These are phyloP conservation scores for Monochamus alternatus DNA, from an alignment of 2,888 invertebrate genomes.

Conservation along the genomic window DNA sequence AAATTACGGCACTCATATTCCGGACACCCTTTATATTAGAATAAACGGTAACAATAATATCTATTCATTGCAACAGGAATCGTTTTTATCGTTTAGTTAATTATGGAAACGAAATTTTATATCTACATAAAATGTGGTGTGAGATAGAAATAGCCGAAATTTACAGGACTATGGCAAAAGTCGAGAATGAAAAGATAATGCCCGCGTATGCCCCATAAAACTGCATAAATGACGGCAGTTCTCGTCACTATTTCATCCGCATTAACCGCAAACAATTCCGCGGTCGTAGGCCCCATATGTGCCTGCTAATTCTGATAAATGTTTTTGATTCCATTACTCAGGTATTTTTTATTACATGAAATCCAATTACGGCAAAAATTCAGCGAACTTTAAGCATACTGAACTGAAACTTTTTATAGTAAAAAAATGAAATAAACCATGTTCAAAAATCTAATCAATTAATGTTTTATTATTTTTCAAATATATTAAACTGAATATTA, in stretches of 20 bases:
- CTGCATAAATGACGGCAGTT: constrained; percentile 67
- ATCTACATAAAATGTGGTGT: constrained; percentile 43
- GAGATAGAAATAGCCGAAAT: constrained; percentile 37
- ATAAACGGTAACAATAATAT: too few species aligned
- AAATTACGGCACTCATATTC: too few species aligned
- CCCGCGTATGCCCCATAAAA: constrained; percentile 65
- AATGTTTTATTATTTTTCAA: too few species aligned
- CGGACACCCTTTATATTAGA: too few species aligned
- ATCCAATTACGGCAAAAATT: too few species aligned
- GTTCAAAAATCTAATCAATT: too few species aligned
- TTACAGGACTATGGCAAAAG: constrained; percentile 52
- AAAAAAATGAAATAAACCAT: too few species aligned
- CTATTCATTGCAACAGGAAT: too few species aligned
- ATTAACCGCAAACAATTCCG: constrained; percentile 66
- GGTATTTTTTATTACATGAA: constrained; percentile 48
- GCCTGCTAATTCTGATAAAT: constrained; percentile 68
- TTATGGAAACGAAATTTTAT: constrained; percentile 49
- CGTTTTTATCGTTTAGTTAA: constrained; percentile 35
- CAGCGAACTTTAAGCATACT: too few species aligned
- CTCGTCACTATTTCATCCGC: constrained; percentile 68
- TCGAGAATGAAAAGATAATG: constrained; percentile 66
- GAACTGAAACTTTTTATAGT: too few species aligned
- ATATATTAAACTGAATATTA: too few species aligned
- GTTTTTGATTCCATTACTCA: constrained; percentile 67
- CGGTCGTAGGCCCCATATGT: constrained; percentile 65